phyloP scores from a whole-genome alignment of 2,113 vertebrate species.

The Ranitomeya variabilis region DNA sequence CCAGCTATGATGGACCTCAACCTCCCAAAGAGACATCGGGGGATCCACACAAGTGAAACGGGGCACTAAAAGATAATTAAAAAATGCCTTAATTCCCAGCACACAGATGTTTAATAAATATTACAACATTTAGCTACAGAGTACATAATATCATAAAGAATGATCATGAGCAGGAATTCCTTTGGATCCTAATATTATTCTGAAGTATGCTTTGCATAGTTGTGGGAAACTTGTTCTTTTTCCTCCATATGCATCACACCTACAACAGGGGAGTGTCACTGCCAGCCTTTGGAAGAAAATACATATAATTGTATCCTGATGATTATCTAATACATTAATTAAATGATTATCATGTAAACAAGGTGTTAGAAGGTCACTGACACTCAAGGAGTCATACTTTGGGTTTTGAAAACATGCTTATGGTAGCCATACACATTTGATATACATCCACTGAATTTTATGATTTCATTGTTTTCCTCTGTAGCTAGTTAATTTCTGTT shows the following conservation, averaged over 20 bases:
- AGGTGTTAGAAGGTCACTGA: neutral
- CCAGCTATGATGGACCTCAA: neutral
- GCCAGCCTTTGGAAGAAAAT: neutral
- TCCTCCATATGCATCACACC: neutral
- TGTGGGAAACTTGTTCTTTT: constrained; percentile 8
- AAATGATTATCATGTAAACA: neutral
- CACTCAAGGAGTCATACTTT: neutral
- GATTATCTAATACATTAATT: too few species aligned
- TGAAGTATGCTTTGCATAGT: neutral
- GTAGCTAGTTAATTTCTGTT: neutral
- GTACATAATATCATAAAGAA: neutral
- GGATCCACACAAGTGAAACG: constrained; percentile 1
- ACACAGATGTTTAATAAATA: neutral
- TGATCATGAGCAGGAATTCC: neutral
- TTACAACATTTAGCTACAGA: neutral
- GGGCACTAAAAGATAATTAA: neutral
- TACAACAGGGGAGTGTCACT: neutral
- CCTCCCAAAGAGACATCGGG: constrained; percentile 6
- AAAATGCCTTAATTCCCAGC: constrained; percentile 42
- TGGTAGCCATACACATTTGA: too few species aligned
- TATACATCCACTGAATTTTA: too few species aligned
- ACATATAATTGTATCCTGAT: too few species aligned
- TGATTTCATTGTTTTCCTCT: neutral
- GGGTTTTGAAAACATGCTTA: neutral
- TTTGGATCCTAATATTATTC: neutral